Conservation (phyloP, 1,140 invertebrate species). For the Drosophila elegans region DNA sequence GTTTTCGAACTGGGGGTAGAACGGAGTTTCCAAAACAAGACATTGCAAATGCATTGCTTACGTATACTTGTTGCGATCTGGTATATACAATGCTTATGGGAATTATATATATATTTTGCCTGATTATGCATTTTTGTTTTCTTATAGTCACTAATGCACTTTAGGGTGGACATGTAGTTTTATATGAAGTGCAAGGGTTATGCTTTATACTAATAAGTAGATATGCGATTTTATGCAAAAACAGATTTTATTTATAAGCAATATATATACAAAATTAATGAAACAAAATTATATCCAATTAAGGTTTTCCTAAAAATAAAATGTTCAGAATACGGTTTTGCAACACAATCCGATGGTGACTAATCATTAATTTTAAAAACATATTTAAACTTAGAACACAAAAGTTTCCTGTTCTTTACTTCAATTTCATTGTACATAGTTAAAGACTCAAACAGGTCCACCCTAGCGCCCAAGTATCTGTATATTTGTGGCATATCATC, state of each 20-base stretch:
- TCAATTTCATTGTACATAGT: background rate
- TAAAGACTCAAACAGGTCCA: constrained; percentile 17
- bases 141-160: constrained; percentile 5
- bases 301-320: no score
- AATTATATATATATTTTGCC: constrained; percentile 18
- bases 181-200: background rate
- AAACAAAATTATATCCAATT: no score
- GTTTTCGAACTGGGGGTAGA: background rate
- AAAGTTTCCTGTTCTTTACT: no score
- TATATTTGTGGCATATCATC: constrained; percentile 53
- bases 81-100: constrained; percentile 33
- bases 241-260: no score
- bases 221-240: no score
- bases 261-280: no score
- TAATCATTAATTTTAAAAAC: no score
- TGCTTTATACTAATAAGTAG: no score
- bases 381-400: no score
- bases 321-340: no score
- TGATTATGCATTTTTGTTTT: constrained; percentile 57
- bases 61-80: constrained; percentile 21
- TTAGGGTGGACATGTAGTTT: constrained; percentile 1
- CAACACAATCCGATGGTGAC: no score
- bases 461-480: constrained; percentile 25
- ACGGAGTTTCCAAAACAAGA: constrained; percentile 13
- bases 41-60: constrained; percentile 27